Evolutionary conservation across 2,888 invertebrate species (phyloP), one percentile per base, ranked within the genome.

Genomic region (Cerastis rubricosa): DNA sequence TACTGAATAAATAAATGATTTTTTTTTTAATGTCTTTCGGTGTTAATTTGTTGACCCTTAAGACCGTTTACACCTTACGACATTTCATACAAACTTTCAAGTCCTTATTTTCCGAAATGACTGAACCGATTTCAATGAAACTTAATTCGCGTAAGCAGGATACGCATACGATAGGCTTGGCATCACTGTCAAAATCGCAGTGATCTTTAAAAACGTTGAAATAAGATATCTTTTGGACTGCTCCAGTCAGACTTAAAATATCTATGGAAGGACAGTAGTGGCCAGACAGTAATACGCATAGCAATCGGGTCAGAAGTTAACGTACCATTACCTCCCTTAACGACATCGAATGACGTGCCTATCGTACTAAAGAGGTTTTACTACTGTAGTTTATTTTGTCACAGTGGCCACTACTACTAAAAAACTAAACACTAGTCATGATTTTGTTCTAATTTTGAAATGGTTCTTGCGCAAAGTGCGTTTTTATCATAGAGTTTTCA

Each of bases 271-370:
- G 9, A 61, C 61, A 35, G 29, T 78, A 73, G 84, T 73, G 43
- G 70, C 61, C 70, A 85, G 85, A 85, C 54, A 59, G 71, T 78
- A 64, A 81, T 54, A 84, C 72, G 63, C 71, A 49, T 40, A 72
- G 43, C 74, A 78, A 87, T 81, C 70, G 76, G 78, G 86, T 82
- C 76, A 74, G 51, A 25, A 78, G 74, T 85, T 82, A 85, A 71
- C 78, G 82, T 71, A n/a, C 73, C 25, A 85, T 87, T 87, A 76
- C 74, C 72, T 75, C 66, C 12, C 17, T 66, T 66, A 85, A 74
- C 64, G 77, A 82, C 82, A 68, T 63, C 25, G 45, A 74, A 72
- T 74, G 72, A 81, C 76, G 82, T 66, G 82, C 49, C 57, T 63
- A 47, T 49, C 61, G 49, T 63, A 75, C 35, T 76, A 66, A 73